Evolutionary conservation across 1,140 invertebrate genomes (phyloP).

Genomic region (Cydia splendana): DNA sequence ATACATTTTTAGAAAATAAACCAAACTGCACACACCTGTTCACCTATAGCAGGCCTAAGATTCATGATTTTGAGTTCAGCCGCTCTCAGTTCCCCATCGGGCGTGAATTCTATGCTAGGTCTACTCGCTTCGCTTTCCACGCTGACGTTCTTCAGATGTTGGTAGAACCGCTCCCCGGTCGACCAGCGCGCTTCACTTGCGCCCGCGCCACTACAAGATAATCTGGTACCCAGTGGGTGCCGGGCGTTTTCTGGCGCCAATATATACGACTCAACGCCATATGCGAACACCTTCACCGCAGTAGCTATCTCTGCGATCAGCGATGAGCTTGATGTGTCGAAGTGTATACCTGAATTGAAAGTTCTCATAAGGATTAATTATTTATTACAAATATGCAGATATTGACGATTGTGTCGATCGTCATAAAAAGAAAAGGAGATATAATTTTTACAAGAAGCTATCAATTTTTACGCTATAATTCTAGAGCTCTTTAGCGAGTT

Average conservation of each 20-base stretch:
- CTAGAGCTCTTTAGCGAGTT: too few species aligned
- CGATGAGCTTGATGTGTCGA: conserved; percentile 90
- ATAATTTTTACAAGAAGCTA: too few species aligned
- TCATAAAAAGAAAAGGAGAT: too few species aligned
- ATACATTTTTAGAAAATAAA: not conserved
- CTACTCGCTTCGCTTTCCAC: conserved; percentile 89
- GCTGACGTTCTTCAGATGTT: conserved; percentile 91
- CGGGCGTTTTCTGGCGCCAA: conserved; percentile 86
- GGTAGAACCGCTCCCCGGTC: conserved; percentile 87
- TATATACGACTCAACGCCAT: conserved; percentile 92
- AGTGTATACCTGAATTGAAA: conserved; percentile 87
- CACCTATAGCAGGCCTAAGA: conserved; percentile 87
- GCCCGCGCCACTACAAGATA: conserved; percentile 88
- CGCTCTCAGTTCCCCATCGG: conserved; percentile 91
- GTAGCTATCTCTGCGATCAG: conserved; percentile 92
- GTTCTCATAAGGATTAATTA: not conserved
- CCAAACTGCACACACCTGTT: conserved; percentile 64
- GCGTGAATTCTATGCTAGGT: conserved; percentile 92
- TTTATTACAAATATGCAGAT: not conserved
- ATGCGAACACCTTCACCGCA: conserved; percentile 94
- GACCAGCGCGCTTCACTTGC: conserved; percentile 88
- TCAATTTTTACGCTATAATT: too few species aligned
- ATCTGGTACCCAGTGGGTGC: conserved; percentile 88
- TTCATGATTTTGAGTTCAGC: conserved; percentile 97
- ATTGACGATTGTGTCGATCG: too few species aligned